phyloP scores from a whole-genome alignment of 2,113 vertebrate genomes.

The Okapia johnstoni region DNA sequence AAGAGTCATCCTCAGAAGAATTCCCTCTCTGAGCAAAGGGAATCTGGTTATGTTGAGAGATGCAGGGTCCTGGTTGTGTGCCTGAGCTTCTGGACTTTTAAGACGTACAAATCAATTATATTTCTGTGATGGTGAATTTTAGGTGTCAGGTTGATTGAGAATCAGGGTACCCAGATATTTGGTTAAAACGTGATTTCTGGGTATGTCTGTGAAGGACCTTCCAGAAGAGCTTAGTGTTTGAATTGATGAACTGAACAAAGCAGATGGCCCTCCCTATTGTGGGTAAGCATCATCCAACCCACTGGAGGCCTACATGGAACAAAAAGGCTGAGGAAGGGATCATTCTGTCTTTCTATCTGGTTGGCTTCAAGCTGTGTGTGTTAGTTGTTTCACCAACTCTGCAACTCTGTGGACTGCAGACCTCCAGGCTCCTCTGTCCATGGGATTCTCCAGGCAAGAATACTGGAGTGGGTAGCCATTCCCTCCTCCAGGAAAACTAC shows the following conservation, averaged over 20 bases:
- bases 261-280: background rate
- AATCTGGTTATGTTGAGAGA: background rate
- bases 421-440: background rate
- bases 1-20: background rate
- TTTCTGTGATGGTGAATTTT: background rate
- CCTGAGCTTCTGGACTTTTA: background rate
- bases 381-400: background rate
- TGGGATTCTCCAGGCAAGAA: background rate
- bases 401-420: background rate
- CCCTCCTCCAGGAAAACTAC: background rate
- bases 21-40: background rate
- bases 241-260: too few species aligned
- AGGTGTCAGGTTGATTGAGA: background rate
- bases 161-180: background rate
- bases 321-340: background rate
- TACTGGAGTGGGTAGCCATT: background rate
- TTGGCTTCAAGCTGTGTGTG: background rate
- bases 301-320: background rate
- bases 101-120: too few species aligned
- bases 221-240: background rate
- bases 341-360: background rate
- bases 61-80: background rate
- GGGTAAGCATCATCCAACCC: background rate
- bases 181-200: too few species aligned
- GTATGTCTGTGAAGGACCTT: background rate